Base-by-base conservation (phyloP, 2,797 vertebrate species). In the Premnoplex brunnescens region DNA sequence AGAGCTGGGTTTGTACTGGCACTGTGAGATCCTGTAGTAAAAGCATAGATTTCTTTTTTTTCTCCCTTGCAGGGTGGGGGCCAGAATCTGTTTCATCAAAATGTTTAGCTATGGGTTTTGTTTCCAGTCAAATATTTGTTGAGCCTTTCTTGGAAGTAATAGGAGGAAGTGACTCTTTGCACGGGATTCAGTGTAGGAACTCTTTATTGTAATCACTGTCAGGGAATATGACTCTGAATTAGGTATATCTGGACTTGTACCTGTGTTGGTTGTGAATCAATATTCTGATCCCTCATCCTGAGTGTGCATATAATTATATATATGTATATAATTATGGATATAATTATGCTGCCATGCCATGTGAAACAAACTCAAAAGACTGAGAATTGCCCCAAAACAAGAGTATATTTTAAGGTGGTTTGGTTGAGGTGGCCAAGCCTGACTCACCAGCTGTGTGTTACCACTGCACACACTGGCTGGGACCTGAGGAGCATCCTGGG, bases 391-490 rank as follows among this genome's bases (percentile, higher is more conserved):
- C 44, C 58, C 36, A 27, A 30, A 93, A 20, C 2, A 19, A 22
- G 27, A 39, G 4, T 7, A 41, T 71, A 76, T 88, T 66, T n/a
- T 21, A 26, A 14, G 17, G 26, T 4, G 10, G 11, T 37, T 72
- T 85, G 19, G 52, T 7, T 16, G 39, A 74, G 22, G 34, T 60
- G 73, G 44, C 36, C 49, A 36, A 36, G 73, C 18, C 81, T 75
- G 37, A 14, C 23, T 85, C 27, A 6, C 63, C 55, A 22, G 17
- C 41, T 26, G 3, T 28, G 16, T 39, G 28, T 46, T 46, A 12
- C 10, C 44, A 44, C 44, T 44, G 77, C 24, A 41, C 17, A 13
- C 0, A 0, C 39, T 41, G 48, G 5, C 28, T 56, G 39, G 28
- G 56, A 87, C 26, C 39, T 10, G 54, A 67, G 64, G 20, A 60